These are phyloP conservation scores for Protonemura montana DNA, from an alignment of 2,888 invertebrate genomes.

Conservation along the genomic window DNA sequence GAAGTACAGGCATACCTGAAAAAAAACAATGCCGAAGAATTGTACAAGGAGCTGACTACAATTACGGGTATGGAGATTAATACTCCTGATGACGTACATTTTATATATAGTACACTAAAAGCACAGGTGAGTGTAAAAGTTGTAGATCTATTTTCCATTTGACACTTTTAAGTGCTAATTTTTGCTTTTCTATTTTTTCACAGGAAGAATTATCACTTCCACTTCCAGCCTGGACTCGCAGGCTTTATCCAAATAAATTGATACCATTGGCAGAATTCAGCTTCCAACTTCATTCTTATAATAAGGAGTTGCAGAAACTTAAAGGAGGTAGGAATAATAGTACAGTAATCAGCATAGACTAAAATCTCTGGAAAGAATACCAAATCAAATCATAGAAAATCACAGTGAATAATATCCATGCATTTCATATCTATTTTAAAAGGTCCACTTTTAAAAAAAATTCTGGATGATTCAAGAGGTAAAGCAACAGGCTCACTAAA, in stretches of 20 bases:
- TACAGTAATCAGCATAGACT: not conserved
- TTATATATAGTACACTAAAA: conserved; percentile 69
- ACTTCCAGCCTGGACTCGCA: conserved; percentile 69
- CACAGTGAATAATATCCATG: not conserved
- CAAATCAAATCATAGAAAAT: not conserved
- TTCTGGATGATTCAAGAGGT: conserved; percentile 68
- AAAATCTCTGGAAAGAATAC: not conserved
- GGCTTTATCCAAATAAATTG: conserved; percentile 68
- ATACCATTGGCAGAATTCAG: conserved; percentile 64
- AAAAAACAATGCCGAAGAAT: conserved; percentile 57
- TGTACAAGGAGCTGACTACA: conserved; percentile 64
- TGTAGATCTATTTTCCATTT: not conserved
- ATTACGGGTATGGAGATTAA: conserved; percentile 65
- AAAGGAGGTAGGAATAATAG: conserved; percentile 61
- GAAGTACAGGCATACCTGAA: conserved; percentile 62
- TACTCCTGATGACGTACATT: conserved; percentile 70
- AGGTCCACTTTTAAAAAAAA: conserved; percentile 62
- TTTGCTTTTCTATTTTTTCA: conserved; percentile 49
- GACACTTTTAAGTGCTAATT: no score
- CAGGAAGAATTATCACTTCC: conserved; percentile 65
- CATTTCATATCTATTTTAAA: not conserved
- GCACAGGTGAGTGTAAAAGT: conserved; percentile 65
- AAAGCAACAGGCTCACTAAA: conserved; percentile 60
- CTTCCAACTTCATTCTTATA: conserved; percentile 67
- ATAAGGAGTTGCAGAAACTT: conserved; percentile 67